These are phyloP conservation scores for Mellivora capensis DNA, from an alignment of 2,113 vertebrate species.

Conservation along the genomic window DNA sequence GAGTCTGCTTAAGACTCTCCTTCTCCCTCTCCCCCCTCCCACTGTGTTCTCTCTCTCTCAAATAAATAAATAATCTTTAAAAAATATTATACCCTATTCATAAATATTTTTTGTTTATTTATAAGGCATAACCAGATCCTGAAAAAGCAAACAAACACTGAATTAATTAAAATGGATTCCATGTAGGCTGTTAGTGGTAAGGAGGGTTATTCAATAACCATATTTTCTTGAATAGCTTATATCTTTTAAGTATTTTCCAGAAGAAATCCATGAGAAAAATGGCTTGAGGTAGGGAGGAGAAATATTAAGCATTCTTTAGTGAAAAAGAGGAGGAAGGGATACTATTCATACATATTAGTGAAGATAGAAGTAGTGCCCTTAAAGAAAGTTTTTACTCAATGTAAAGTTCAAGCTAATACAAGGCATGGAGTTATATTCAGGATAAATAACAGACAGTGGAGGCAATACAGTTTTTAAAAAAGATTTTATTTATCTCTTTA, in stretches of 20 bases:
- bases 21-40: background rate
- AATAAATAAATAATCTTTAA: background rate
- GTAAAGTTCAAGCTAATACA: background rate
- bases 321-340: background rate
- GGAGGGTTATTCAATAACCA: slow-evolving; percentile 52
- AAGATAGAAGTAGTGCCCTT: background rate
- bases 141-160: slow-evolving; percentile 35
- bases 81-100: slow-evolving; percentile 43
- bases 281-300: background rate
- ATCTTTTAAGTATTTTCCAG: background rate
- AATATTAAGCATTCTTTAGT: background rate
- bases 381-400: background rate
- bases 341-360: background rate
- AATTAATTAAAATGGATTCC: slow-evolving; percentile 52
- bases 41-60: background rate
- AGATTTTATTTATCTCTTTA: background rate
- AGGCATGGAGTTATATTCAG: background rate
- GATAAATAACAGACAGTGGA: background rate
- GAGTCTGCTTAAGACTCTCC: background rate
- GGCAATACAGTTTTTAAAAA: background rate
- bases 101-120: slow-evolving; percentile 58
- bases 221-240: slow-evolving; percentile 25
- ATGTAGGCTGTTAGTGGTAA: background rate
- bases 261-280: background rate
- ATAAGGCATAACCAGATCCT: background rate